Evolutionary conservation across 2,888 invertebrate genomes (phyloP).

Genomic region (Thymelicus lineola): DNA sequence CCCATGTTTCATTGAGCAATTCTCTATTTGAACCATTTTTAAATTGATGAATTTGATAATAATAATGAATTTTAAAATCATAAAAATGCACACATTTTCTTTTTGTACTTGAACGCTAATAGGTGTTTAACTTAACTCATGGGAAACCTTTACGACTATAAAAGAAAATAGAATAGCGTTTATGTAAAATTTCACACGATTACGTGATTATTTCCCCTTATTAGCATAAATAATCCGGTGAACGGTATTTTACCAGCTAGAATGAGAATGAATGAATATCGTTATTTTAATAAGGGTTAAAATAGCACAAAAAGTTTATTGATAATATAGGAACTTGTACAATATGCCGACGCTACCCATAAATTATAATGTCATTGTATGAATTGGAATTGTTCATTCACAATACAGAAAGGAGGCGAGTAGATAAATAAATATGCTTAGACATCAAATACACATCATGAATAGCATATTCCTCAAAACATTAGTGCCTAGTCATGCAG

Average conservation of each 20-base stretch:
- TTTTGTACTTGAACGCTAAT: slow-evolving; percentile 13
- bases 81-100: slow-evolving; percentile 16
- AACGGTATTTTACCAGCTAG: slow-evolving; percentile 29
- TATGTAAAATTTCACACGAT: slow-evolving; percentile 34
- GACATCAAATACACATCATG: slow-evolving; percentile 16
- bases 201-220: slow-evolving; percentile 30
- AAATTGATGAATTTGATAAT: too few relatives aligned
- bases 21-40: slow-evolving; percentile 6
- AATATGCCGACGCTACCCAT: neutral
- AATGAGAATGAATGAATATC: slow-evolving; percentile 1
- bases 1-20: slow-evolving; percentile 5
- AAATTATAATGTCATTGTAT: slow-evolving; percentile 3
- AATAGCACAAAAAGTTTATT: neutral
- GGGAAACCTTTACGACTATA: slow-evolving; percentile 16
- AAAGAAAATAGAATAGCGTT: slow-evolving; percentile 27
- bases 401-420: slow-evolving; percentile 3
- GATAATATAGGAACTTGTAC: neutral
- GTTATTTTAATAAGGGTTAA: slow-evolving; percentile 7
- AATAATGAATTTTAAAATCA: neutral
- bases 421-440: slow-evolving; percentile 5
- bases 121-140: slow-evolving; percentile 19
- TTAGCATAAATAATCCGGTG: slow-evolving; percentile 32
- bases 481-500: neutral
- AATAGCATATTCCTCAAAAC: slow-evolving; percentile 23
- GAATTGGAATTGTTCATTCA: slow-evolving; percentile 11